Conservation (phyloP, 1,140 invertebrate species). For the Achroia grisella region DNA sequence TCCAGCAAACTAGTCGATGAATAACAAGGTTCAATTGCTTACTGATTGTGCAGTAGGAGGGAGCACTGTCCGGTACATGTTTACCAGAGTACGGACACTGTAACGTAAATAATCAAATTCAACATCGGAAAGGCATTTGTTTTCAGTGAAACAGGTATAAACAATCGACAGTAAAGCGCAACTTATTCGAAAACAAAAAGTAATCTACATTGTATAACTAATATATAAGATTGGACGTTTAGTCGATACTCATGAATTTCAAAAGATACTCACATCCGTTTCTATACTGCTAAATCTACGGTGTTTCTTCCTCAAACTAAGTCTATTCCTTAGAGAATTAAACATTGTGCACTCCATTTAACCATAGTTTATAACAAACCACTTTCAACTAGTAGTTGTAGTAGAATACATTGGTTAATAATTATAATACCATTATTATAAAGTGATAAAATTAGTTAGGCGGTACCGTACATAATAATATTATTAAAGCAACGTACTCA, state of each 20-base stretch:
- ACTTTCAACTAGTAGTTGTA: too few relatives aligned
- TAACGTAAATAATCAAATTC: conserved; percentile 49
- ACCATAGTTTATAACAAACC: too few relatives aligned
- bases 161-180: conserved; percentile 12
- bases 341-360: too few relatives aligned
- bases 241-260: background rate
- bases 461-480: too few relatives aligned
- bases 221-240: too few relatives aligned
- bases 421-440: too few relatives aligned
- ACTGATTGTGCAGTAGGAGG: conserved; percentile 22
- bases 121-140: conserved; percentile 47
- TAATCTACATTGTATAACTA: too few relatives aligned
- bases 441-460: too few relatives aligned
- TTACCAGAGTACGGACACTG: conserved; percentile 41
- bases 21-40: conserved; percentile 17
- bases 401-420: too few relatives aligned
- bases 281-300: background rate
- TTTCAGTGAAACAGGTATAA: conserved; percentile 33
- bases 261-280: conserved; percentile 11
- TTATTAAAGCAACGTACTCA: conserved; percentile 8
- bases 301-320: too few relatives aligned
- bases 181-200: conserved; percentile 1
- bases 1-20: background rate
- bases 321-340: too few relatives aligned
- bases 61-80: conserved; percentile 35